These are phyloP conservation scores for Diglossa cyanea DNA, from an alignment of 2,797 vertebrate genomes.

Conservation along the genomic window DNA sequence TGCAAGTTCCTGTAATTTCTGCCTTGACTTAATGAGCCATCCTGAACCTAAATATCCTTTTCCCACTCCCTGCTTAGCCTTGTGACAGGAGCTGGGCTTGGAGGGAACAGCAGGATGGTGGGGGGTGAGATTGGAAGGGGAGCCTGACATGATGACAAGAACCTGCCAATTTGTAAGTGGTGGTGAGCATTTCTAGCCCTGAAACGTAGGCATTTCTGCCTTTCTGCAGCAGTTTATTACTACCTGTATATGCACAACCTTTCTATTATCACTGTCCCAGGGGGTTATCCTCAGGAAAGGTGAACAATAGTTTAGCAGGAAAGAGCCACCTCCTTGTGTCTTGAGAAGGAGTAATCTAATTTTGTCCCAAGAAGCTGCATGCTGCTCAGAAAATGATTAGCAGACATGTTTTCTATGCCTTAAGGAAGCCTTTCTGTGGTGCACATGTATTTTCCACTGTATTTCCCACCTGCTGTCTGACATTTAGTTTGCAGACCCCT, in stretches of 20 bases:
- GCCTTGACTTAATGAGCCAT: not conserved
- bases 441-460: not conserved
- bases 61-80: not conserved
- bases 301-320: not conserved
- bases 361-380: not conserved
- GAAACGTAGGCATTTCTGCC: not conserved
- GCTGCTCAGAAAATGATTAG: not conserved
- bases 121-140: not conserved
- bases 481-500: not conserved
- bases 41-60: not conserved
- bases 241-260: not conserved
- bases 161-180: not conserved
- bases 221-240: not conserved
- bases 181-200: not conserved
- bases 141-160: fast-evolving
- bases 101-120: not conserved
- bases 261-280: not conserved
- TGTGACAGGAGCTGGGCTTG: not conserved
- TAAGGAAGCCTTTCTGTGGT: not conserved
- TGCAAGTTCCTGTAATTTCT: not conserved
- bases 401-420: not conserved
- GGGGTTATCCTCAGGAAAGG: not conserved
- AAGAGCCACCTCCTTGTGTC: not conserved
- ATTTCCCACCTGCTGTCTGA: not conserved
- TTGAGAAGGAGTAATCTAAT: not conserved